These are phyloP conservation scores for Aix galericulata DNA, from an alignment of 2,113 vertebrate species.

Conservation along the genomic window DNA sequence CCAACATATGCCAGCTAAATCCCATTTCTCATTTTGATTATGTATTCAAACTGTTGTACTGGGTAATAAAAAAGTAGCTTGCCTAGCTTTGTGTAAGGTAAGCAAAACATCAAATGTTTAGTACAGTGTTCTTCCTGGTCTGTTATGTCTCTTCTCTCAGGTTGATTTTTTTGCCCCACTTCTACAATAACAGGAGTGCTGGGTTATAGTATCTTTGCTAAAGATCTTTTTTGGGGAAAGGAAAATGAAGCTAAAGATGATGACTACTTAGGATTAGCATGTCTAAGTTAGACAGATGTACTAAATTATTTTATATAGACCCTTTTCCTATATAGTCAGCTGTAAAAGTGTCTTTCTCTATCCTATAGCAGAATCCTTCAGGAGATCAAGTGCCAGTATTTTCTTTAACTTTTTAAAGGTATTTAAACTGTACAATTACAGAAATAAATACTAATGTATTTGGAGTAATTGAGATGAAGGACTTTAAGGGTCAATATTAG, in stretches of 20 bases:
- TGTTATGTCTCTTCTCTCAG: not conserved
- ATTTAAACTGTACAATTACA: not conserved
- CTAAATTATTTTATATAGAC: not conserved
- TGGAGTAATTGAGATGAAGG: not conserved
- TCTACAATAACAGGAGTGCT: not conserved
- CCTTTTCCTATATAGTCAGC: not conserved
- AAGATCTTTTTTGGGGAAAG: not conserved
- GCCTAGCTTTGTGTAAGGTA: not conserved
- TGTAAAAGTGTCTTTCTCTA: not conserved
- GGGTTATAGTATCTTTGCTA: not conserved
- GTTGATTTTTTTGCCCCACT: not conserved
- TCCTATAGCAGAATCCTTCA: not conserved
- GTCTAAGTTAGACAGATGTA: not conserved
- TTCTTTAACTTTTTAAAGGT: not conserved
- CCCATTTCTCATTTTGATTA: not conserved
- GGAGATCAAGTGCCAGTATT: not conserved
- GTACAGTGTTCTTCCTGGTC: not conserved
- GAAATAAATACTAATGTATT: not conserved
- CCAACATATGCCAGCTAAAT: not conserved
- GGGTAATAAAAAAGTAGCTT: not conserved
- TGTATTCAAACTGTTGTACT: not conserved
- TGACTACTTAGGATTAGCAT: not conserved
- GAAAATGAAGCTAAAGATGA: not conserved
- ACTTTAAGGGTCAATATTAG: not conserved
- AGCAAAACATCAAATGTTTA: not conserved